phyloP scores from a whole-genome alignment of 2,113 vertebrate species.

The Cranoglanis bouderius region DNA sequence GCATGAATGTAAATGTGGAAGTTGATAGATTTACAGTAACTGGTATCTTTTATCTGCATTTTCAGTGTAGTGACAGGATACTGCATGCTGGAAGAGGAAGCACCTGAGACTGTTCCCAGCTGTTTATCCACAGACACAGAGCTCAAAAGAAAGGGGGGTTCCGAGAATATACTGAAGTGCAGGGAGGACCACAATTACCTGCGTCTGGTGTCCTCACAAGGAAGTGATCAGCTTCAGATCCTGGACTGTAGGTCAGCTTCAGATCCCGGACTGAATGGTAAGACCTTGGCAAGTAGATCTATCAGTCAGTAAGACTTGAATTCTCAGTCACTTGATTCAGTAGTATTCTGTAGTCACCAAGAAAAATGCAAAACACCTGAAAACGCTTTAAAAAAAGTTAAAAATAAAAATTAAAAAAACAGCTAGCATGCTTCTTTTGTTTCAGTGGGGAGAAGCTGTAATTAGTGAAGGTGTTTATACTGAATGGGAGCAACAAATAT shows the following conservation, averaged over 20 bases:
- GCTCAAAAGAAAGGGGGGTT: too few relatives aligned
- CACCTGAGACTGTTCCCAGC: slow-evolving; percentile 37
- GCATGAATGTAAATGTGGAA: not conserved
- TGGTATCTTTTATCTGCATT: not conserved
- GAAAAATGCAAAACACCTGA: not conserved
- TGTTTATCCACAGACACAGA: slow-evolving; percentile 22
- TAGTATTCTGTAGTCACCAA: not conserved
- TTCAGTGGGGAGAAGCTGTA: not conserved
- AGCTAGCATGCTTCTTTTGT: not conserved
- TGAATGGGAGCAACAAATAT: too few relatives aligned
- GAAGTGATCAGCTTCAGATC: not conserved
- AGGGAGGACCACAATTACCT: not conserved
- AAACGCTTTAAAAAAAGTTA: not conserved
- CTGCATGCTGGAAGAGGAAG: slow-evolving; percentile 64
- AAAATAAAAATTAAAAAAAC: too few relatives aligned
- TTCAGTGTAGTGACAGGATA: not conserved
- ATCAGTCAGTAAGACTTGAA: not conserved
- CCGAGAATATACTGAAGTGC: not conserved
- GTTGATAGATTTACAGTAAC: not conserved
- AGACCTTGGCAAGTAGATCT: not conserved
- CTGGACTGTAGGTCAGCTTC: not conserved
- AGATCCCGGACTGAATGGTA: not conserved
- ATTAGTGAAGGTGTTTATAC: not conserved
- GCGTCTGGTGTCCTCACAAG: not conserved
- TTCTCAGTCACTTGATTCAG: not conserved